Conservation (phyloP, 2,113 vertebrate species). For the Corythoichthys haematopterus region DNA sequence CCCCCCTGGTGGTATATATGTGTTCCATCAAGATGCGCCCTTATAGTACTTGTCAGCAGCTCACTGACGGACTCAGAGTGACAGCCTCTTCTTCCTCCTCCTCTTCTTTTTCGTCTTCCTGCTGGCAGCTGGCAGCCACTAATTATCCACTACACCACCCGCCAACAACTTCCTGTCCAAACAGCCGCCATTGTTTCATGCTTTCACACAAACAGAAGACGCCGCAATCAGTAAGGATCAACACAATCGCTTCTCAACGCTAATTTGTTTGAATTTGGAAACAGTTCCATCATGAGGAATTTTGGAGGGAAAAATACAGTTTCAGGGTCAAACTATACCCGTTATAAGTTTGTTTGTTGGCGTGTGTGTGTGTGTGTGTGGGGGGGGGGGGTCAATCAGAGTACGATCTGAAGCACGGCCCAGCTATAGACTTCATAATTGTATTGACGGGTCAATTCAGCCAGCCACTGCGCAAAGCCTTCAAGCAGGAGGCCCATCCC, state of each 20-base stretch:
- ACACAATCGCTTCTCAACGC: not conserved
- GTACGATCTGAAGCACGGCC: too few species aligned
- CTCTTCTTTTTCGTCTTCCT: not conserved
- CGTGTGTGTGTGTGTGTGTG: not conserved
- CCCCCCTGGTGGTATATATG: constrained; percentile 19
- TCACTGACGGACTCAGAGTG: constrained; percentile 18
- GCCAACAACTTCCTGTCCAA: constrained; percentile 5
- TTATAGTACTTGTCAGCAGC: constrained; percentile 4
- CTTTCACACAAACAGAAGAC: not conserved
- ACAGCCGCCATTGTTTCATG: constrained; percentile 3
- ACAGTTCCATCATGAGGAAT: not conserved
- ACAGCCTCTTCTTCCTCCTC: constrained; percentile 24
- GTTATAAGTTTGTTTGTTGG: not conserved
- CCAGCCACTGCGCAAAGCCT: too few species aligned
- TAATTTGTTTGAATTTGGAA: not conserved
- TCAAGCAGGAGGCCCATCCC: too few species aligned
- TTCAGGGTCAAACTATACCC: not conserved
- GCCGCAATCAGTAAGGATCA: not conserved
- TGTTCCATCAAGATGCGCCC: constrained; percentile 33
- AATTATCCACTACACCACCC: constrained; percentile 7
- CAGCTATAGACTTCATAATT: too few species aligned
- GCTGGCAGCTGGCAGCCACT: constrained; percentile 18
- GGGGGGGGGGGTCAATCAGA: too few species aligned
- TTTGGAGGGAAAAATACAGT: not conserved
- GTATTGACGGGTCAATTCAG: too few species aligned